Evolutionary conservation across 2,113 vertebrate genomes (phyloP), one percentile per base, ranked within the genome.

Genomic region (Hemibagrus wyckioides): DNA sequence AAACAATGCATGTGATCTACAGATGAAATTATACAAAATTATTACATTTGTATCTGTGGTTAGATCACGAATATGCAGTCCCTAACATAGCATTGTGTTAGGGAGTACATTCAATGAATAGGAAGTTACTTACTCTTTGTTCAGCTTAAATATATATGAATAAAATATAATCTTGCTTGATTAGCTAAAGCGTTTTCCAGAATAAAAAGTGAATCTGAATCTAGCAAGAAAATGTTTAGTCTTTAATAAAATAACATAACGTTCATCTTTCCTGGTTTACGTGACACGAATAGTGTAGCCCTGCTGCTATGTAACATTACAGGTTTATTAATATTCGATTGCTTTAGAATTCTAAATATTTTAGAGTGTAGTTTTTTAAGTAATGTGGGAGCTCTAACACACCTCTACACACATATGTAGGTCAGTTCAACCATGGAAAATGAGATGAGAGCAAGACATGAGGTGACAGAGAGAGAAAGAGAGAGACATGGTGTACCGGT

Each of bases 381-480:
- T 41, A 59, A 41, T 41, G 44, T 19, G 48, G 52, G 48, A 30
- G 54, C 79, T 81, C 11, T 25, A 57, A 81, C 71, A 79, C 67
- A 79, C 67, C 57, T 67, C 67, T 9, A 84, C 85, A 83, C 77
- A 59, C 73, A 54, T 79, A 79, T 80, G 79, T 67, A 50, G 65
- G 69, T 84, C 83, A 73, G 83, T 84, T 73, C 54, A 81, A 59
- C 56, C 44, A 54, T 17, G 69, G 5, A 39, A 83, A 56, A 25
- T 30, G 82, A 76, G 76, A 0, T 77, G 88, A 82, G n/a, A 86
- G 82, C 73, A 28, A 50, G 71, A 86, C 41, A 19, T 71, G 90
- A 90, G 93, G 91, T 90, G 91, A 84, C 84, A 91, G 89, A 88
- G 92, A 84, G 75, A 91, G 91, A 84, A 83, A 91, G 89, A 88